Base-by-base conservation (phyloP, 1,140 invertebrate genomes). In the Neuroterus valhalla region DNA sequence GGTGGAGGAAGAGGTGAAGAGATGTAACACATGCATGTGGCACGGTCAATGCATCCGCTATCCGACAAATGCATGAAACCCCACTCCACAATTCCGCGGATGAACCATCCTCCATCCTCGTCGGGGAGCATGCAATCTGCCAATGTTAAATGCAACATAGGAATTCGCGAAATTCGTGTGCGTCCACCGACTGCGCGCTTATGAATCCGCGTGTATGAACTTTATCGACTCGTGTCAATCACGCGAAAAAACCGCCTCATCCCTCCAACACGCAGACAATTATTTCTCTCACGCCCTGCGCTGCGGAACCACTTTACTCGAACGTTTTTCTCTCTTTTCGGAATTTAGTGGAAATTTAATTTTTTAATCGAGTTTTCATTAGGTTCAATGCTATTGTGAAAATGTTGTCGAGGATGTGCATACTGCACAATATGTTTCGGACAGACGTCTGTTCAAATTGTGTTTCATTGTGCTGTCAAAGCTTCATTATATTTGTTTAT, bases 11-110 rank as follows among this genome's bases (percentile, higher is more conserved):
- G 70, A 77, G 44, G 75, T 66, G 76, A 71, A 80, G 78, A 81
- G 80, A 83, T 86, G 86, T 89, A 88, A 89, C 88, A 89, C 85
- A 86, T 89, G 89, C 88, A 87, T 83, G 80, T 87, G 88, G 86
- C 87, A 88, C 82, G 86, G 86, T 84, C 88, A 84, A 84, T 87
- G 88, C 85, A 87, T 87, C 80, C 84, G 82, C 79, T 81, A 85
- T 81, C 85, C 83, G 84, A 86, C 83, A 84, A 86, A 86, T 82
- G 82, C 83, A 87, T 75, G 82, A 84, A 82, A 78, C 69, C 68
- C 62, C 38, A 45, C 42, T 62, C 67, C 66, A 68, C 55, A 78
- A 31, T 69, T 46, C 68, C 55, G 45, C 62, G 62, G 72, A n/a
- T n/a, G n/a, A 62, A 70, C 38, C 50, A 55, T 71, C 71, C 78